Evolutionary conservation across 2,888 invertebrate genomes (phyloP), one percentile per base, ranked within the genome.

Genomic region (Aethes cnicana): DNA sequence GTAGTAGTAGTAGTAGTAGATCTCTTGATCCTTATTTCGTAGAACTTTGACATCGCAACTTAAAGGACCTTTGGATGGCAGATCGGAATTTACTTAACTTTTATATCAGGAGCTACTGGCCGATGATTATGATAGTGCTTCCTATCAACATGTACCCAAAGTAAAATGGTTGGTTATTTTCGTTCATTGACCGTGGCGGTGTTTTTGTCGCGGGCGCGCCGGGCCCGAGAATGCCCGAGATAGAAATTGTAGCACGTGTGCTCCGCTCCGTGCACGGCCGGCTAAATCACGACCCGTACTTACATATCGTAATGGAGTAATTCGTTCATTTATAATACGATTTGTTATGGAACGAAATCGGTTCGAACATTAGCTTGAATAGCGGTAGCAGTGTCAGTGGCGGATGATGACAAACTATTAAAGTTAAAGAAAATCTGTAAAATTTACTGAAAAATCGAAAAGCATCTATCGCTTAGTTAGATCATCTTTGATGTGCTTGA

Each of bases 161-260:
- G 59, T 62, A 57, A 68, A 68, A 68, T 64, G 61, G 64, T 64
- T 65, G 58, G 70, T 72, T 74, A 74, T 73, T 73, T 79, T 77
- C 71, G 83, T 80, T 74, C 83, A 66, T 77, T 82, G 82, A 80
- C 81, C 81, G 77, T 72, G 59, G 59, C 68, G 63, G 60, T 71
- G 74, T 77, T 81, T 80, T 81, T 82, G 77, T 76, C 67, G 69
- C 64, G 43, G 49, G 54, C 48, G 42, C 55, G 55, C 57, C 50
- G 57, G 48, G 53, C 53, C 53, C 58, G 63, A 54, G 47, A 50
- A n/a, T n/a, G n/a, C 54, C 48, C 37, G 63, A 54, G 47, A 50
- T 55, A 57, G 61, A 56, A 63, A 69, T 65, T 62, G 67, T 57
- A 57, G 67, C 72, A 73, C 77, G 74, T 68, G 73, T 70, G 62